Evolutionary conservation across 2,888 invertebrate genomes (phyloP), one percentile per base, ranked within the genome.

Genomic region (Lithophane semibrunnea): DNA sequence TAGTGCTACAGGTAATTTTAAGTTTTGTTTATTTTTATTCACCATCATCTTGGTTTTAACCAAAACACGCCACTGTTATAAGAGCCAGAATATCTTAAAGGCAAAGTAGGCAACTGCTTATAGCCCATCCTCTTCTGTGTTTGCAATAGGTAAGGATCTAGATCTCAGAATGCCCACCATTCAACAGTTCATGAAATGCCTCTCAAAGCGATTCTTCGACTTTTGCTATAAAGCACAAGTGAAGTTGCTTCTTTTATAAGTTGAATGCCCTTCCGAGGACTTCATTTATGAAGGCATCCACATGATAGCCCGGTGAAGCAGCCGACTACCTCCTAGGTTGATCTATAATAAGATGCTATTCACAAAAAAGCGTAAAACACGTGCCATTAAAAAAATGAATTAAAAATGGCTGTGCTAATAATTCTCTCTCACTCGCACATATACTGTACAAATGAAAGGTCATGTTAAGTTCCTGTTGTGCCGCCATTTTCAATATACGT

Each of bases 1-100:
- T 99, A 86, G 99, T 99, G 44, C 97, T 99, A 86, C 99, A 99
- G 97, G 98, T 98, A 94, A 90, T 61, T 56, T 37, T 21, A 21
- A 54, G 18, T 12, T 58, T 29, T 47, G 3, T 54, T 12, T 42
- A 3, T 63, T 44, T 64, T 47, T 37, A 44, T 75, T 54, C 2
- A 56, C 5, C 4, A 54, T 71, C 9, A 37, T 37, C 7, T 21
- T 37, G 10, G 16, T 56, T 73, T 73, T 52, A 74, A 3, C 18
- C 13, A 42, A 8, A 64, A 13, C 9, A 24, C 16, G 12, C 16
- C 4, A 16, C 37, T 44, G 44, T 61, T 29, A 12, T 52, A 10
- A 13, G 52, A 42, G 21, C 52, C 16, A 0, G 1, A 44, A 73
- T 10, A 52, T 18, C 8, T 69, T 52, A 24, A 13, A 42, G 13